Evolutionary conservation across 1,140 invertebrate species (phyloP), one percentile per base, ranked within the genome.

Genomic region (Brachionus rotundiformis): DNA sequence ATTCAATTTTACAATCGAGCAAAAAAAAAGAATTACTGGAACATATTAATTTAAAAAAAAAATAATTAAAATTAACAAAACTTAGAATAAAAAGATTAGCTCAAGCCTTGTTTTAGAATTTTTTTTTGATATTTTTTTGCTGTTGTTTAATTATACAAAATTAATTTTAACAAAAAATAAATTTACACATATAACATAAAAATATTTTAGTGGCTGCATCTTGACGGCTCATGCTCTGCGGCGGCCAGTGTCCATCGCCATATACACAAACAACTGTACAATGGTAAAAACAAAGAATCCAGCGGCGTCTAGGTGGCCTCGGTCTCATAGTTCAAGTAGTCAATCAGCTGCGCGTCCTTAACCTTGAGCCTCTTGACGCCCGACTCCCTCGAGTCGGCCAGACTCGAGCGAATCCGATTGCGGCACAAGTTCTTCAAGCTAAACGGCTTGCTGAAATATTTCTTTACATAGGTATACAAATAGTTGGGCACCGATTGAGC

Each of bases 351-450:
- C 2, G 63, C 16, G 33, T 68, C 63, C 11, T 68, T 68, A n/a
- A 68, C 11, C 33, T 68, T 68, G 8, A 68, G 63, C 7, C 33
- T 33, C 6, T 33, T 68, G 33, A 68, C 16, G 1, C 2, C 3
- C 0, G 29, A 0, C 63, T 68, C 63, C 16, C 16, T 5, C 1
- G 36, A n/a, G 5, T 68, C 63, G 11, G 16, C 3, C 4, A 39
- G 33, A 23, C 63, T 36, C 1, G 31, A 2, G 36, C 68, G 36
- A 4, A 73, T 25, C 41, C 41, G 25, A 44, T 44, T 44, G 7
- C 68, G 68, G n/a, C 68, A 73, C 68, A 73, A 44, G 44, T 73
- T 73, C n/a, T 73, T 73, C 41, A 73, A 44, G 23, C 39, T 47
- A 25, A 44, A 44, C 16, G 68, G 68, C 19, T 73, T 73, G 10